Evolutionary conservation across 53 echinoderm and acorn worm genomes (phyloP).

Genomic region (Temnopleurus reevesii): DNA sequence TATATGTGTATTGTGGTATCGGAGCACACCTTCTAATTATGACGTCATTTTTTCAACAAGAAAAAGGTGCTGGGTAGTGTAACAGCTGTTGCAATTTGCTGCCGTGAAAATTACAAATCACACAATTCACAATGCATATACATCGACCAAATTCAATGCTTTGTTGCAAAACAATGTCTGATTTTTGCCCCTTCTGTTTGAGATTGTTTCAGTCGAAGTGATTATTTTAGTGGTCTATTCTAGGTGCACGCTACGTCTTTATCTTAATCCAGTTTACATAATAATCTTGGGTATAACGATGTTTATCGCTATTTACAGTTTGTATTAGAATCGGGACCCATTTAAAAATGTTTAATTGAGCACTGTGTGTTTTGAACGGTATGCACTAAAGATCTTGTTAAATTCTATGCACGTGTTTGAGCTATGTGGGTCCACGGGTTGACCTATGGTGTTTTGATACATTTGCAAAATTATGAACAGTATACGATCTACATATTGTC

Average conservation of each 20-base stretch:
- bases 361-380: neutral
- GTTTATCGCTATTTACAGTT: slow-evolving; percentile 54
- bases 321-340: slow-evolving; percentile 19
- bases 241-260: slow-evolving; percentile 26
- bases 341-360: neutral
- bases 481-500: too few species aligned
- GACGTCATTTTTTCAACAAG: neutral
- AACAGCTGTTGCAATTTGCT: slow-evolving; percentile 15
- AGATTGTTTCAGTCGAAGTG: neutral
- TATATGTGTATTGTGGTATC: too few species aligned
- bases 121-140: neutral
- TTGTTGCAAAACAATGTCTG: neutral
- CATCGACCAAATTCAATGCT: neutral
- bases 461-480: too few species aligned
- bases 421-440: neutral
- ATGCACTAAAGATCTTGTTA: neutral
- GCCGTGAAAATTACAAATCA: slow-evolving; percentile 12
- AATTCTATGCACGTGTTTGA: neutral
- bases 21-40: neutral
- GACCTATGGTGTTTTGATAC: neutral
- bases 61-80: neutral
- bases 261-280: slow-evolving; percentile 34
- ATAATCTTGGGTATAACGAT: slow-evolving; percentile 46
- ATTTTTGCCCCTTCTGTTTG: neutral
- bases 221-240: slow-evolving; percentile 11